Base-by-base conservation (phyloP, 2,797 vertebrate genomes). In the Emydoidea blandingii region DNA sequence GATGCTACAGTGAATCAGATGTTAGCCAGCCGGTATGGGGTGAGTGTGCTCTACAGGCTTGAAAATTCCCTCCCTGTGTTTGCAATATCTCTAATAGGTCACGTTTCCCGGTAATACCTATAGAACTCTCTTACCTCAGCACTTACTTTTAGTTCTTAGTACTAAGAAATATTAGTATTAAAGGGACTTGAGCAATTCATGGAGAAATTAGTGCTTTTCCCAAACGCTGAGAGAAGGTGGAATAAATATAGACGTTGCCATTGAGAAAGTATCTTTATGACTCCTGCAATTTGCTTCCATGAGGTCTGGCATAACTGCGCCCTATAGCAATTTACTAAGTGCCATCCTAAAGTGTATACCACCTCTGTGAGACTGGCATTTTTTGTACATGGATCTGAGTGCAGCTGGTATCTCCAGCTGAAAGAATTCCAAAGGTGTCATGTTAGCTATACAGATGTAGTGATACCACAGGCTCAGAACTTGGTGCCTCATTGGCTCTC, bases 1-100 rank as follows among this genome's bases (percentile, higher is more conserved):
- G 99, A 99, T 54, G 99, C 99, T 44, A 99, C 99, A 0, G 98
- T 99, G 5, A 99, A 99, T 92, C 99, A 99, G 97, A 91, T 90
- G 6, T 94, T 99, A 83, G 97, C 99, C 91, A 9, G 98, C 94
- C 99, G 99, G n/a, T 99, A 99, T 0, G 99, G 98, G 98, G 99
- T 99, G 96, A 98, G 99, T 97, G 21, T 76, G 53, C 44, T 84
- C 12, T 87, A 37, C 62, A 68, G 50, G 47, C 14, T 90, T 92
- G 12, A 6, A 9, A 1, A 56, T 94, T 65, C 25, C 5, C 93
- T 93, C 47, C n/a, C 6, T 3, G 76, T 87, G 14, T 27, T 78
- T 31, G 47, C 44, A 31, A 5, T 16, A 16, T 78, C 6, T 49
- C 65, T 65, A 56, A 12, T 3, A 85, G 34, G 34, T 84, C 41